Evolutionary conservation across 2,113 vertebrate species (phyloP).

Genomic region (Pogona vitticeps): DNA sequence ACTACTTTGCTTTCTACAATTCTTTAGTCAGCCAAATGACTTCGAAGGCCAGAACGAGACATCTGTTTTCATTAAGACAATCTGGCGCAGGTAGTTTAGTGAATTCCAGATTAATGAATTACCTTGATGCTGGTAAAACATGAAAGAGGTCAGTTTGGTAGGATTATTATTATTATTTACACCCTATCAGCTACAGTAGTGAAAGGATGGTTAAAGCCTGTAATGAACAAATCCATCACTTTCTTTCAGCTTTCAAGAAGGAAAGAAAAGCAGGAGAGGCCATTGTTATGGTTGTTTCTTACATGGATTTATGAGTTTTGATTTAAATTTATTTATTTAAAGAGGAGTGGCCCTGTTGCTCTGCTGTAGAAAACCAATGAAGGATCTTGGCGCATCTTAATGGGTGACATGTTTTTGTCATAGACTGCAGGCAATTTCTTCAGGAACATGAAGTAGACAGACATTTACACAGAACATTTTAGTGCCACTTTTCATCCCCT

Average conservation of each 20-base stretch:
- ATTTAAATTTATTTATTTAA: background rate
- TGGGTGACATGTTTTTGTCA: no score
- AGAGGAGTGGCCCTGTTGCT: background rate
- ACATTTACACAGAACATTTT: no score
- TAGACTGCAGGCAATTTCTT: no score
- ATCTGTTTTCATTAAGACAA: slow-evolving; percentile 15
- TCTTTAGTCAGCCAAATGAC: background rate
- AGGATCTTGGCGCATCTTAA: no score
- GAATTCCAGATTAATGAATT: background rate
- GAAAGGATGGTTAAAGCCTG: background rate
- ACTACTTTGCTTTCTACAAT: background rate
- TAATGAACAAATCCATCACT: background rate
- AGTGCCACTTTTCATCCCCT: no score
- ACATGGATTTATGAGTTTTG: background rate
- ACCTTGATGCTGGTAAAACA: background rate
- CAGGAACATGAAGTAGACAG: no score
- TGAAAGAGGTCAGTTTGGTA: background rate
- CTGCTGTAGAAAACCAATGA: background rate
- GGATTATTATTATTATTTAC: background rate
- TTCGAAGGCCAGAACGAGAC: background rate
- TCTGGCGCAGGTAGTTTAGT: background rate
- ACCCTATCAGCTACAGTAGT: background rate
- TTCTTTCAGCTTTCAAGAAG: background rate
- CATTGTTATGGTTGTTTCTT: background rate
- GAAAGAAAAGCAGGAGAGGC: background rate